phyloP scores from a whole-genome alignment of 1,140 invertebrate genomes.

The Belonocnema kinseyi region DNA sequence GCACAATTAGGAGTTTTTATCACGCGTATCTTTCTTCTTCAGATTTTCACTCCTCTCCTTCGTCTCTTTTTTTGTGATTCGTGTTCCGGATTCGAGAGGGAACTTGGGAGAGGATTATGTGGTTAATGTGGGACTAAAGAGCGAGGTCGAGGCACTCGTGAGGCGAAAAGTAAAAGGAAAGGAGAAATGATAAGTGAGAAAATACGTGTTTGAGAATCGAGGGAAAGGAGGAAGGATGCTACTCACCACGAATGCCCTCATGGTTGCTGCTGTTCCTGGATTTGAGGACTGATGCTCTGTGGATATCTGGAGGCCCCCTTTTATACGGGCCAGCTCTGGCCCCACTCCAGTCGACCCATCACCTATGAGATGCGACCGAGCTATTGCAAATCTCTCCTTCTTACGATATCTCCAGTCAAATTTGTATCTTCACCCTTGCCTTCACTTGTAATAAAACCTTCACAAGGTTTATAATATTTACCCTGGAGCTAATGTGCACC shows the following conservation, averaged over 20 bases:
- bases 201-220: slow-evolving; percentile 14
- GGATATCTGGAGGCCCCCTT: slow-evolving; percentile 71
- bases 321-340: slow-evolving; percentile 67
- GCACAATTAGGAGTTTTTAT: slow-evolving; percentile 1
- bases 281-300: slow-evolving; percentile 76
- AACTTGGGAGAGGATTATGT: neutral
- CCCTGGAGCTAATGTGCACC: slow-evolving; percentile 22
- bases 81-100: slow-evolving; percentile 6
- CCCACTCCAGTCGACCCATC: slow-evolving; percentile 73
- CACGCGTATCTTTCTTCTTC: slow-evolving; percentile 17
- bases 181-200: slow-evolving; percentile 32
- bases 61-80: neutral
- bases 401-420: slow-evolving; percentile 55
- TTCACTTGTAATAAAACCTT: slow-evolving; percentile 36
- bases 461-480: slow-evolving; percentile 40
- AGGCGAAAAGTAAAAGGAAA: slow-evolving; percentile 11
- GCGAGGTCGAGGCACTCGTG: neutral
- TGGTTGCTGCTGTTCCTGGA: slow-evolving; percentile 74
- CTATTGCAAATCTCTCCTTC: slow-evolving; percentile 70
- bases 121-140: slow-evolving; percentile 17
- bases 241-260: slow-evolving; percentile 77
- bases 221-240: slow-evolving; percentile 59
- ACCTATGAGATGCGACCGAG: slow-evolving; percentile 72
- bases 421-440: slow-evolving; percentile 42
- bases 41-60: neutral